Evolutionary conservation across 2,888 invertebrate genomes (phyloP), one percentile per base, ranked within the genome.

Genomic region (Drosophila seclusa): DNA sequence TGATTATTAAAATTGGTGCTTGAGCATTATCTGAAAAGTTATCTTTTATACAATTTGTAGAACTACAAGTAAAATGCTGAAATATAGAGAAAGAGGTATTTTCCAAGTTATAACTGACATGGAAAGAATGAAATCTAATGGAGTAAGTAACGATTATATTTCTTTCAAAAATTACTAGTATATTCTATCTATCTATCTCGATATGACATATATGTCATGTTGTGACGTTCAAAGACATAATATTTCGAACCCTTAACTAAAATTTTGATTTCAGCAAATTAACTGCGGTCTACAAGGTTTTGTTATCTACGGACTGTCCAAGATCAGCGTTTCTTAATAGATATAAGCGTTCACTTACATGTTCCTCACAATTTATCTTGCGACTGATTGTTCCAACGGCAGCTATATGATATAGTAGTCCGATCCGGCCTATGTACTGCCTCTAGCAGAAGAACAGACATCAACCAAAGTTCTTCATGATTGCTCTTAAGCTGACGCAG

Each of bases 351-450:
- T 36, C 36, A 2, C 16, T 36, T 16, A 16, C 2, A 36, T 36
- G 16, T 2, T 40, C 10, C n/a, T 40, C 8, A 2, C 21, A 42
- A 40, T 5, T 10, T 5, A 21, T 42, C 1, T 5, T 42, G n/a
- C 2, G 21, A 5, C 16, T 24, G 45, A 16, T 45, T 45, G 2
- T 13, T 7, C 13, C 21, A 7, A 7, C 7, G 7, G 2, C 21
- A 21, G 45, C 21, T 21, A 45, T 21, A 45, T 7, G 21, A 21
- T 45, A 24, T 45, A 16, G 7, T 4, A 21, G 21, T 16, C 24
- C 16, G 4, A 11, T 42, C 0, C 11, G 21, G 11, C 0, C 4
- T 24, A 0, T 21, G 11, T 6, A 13, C 21, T 21, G 24, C 24
- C 45, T 24, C 1, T 2, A 45, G 2, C 11, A 45, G 16, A 16